phyloP scores from a whole-genome alignment of 1,140 invertebrate species.

The Camponotus pennsylvanicus region DNA sequence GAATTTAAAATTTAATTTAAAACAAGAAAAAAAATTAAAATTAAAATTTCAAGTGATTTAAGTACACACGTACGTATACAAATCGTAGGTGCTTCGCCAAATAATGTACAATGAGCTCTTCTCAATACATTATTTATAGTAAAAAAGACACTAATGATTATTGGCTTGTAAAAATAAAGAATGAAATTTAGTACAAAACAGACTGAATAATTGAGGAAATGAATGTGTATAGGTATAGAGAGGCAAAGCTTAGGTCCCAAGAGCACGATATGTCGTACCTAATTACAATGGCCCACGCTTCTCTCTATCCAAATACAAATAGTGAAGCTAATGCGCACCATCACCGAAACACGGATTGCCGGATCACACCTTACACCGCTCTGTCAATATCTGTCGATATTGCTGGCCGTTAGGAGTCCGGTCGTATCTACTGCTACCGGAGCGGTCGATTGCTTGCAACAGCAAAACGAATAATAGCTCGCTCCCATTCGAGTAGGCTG shows the following conservation, averaged over 20 bases:
- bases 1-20: background rate
- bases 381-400: constrained; percentile 79
- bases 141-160: background rate
- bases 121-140: background rate
- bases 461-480: constrained; percentile 16
- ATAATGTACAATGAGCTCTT: background rate
- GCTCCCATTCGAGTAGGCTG: constrained; percentile 12
- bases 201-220: constrained; percentile 51
- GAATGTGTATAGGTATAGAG: constrained; percentile 19
- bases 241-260: constrained; percentile 73
- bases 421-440: constrained; percentile 30
- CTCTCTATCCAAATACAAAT: constrained; percentile 84
- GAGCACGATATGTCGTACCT: constrained; percentile 84
- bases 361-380: constrained; percentile 70
- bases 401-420: constrained; percentile 44
- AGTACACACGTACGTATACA: background rate
- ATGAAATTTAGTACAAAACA: background rate
- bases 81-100: background rate
- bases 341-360: constrained; percentile 59
- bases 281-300: constrained; percentile 85
- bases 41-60: too few species aligned
- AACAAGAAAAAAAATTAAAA: too few species aligned
- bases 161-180: constrained; percentile 1
- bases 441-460: constrained; percentile 4
- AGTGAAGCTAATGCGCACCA: constrained; percentile 80